These are phyloP conservation scores for Cephus runcator DNA, from an alignment of 2,888 invertebrate genomes.

Conservation along the genomic window DNA sequence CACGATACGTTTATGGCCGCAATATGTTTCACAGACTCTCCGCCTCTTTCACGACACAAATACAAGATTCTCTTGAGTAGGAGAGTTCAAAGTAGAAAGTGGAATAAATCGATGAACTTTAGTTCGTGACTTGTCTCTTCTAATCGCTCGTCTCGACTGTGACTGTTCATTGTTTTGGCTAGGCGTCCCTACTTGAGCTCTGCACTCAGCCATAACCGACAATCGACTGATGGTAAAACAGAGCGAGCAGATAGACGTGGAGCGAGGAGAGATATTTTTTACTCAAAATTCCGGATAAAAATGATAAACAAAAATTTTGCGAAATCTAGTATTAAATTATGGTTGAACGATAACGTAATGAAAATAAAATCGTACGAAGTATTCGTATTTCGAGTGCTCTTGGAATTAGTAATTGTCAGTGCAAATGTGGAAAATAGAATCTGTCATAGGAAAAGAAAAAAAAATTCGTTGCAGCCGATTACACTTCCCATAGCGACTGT, in stretches of 20 bases:
- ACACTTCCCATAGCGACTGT: neutral
- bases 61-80: neutral
- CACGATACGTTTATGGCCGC: neutral
- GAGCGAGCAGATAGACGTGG: neutral
- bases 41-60: neutral
- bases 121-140: slow-evolving; percentile 23
- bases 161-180: neutral
- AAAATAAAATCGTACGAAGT: neutral
- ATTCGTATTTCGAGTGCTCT: neutral
- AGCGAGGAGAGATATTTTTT: too few relatives aligned
- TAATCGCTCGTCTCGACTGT: neutral
- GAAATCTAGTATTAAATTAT: too few relatives aligned
- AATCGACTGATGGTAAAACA: neutral
- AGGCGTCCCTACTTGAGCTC: neutral
- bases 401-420: neutral
- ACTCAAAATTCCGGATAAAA: too few relatives aligned
- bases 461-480: neutral
- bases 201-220: neutral
- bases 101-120: slow-evolving; percentile 33
- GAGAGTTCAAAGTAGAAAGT: slow-evolving; percentile 29
- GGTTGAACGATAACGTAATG: neutral
- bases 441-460: neutral
- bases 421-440: neutral
- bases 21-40: neutral
- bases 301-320: too few relatives aligned